These are phyloP conservation scores for Opisthocomus hoazin DNA, from an alignment of 2,113 vertebrate genomes.

Conservation along the genomic window DNA sequence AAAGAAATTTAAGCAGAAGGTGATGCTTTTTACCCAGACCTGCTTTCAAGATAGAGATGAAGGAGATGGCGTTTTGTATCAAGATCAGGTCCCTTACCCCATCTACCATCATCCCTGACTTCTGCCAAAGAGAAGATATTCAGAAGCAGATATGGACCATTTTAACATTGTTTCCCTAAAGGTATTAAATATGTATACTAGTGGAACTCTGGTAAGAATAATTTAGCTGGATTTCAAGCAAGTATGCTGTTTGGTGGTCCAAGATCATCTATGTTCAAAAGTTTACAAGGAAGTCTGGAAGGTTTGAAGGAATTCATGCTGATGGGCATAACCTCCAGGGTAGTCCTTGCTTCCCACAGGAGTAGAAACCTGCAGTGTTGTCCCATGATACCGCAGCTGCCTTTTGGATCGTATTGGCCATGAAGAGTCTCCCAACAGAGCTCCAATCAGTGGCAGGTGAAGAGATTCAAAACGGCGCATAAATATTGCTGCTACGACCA, in stretches of 20 bases:
- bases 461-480: background rate
- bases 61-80: background rate
- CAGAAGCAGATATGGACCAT: background rate
- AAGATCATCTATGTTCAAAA: background rate
- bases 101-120: background rate
- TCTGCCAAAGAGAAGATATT: background rate
- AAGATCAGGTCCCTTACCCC: background rate
- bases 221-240: background rate
- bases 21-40: background rate
- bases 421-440: background rate
- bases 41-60: background rate
- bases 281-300: background rate
- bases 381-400: background rate
- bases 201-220: background rate
- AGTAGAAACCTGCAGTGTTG: background rate
- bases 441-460: background rate
- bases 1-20: background rate
- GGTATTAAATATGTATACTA: background rate
- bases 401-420: background rate
- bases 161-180: background rate
- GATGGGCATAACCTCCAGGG: background rate
- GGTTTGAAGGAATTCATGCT: background rate
- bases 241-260: background rate
- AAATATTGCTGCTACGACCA: background rate
- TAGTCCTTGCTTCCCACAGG: background rate